A percentile compares a stretch with the other conserved stretches of the same genome.
phyloP scores from a whole-genome alignment of 2,797 vertebrate species.

The Melanotaenia pygmaea region DNA sequence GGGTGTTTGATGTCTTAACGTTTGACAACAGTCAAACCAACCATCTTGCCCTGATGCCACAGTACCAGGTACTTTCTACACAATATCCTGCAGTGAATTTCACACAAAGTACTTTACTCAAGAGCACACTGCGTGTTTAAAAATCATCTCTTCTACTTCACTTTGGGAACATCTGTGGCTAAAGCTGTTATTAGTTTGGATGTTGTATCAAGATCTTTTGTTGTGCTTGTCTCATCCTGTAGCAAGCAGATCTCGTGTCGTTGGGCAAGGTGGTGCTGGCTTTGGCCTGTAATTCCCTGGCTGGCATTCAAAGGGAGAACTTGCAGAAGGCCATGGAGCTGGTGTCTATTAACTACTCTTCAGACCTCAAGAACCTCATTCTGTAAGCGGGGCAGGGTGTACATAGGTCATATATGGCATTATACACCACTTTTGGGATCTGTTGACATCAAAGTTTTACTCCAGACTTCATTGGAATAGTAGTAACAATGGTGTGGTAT shows the following conservation, averaged over 20 bases:
- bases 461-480: neutral
- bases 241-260: slow-evolving; percentile 99
- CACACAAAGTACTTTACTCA: neutral
- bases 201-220: neutral
- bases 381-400: slow-evolving; percentile 82
- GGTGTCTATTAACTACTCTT: slow-evolving; percentile 99
- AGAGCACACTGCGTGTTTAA: neutral
- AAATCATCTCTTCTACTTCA: neutral
- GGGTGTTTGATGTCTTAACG: slow-evolving; percentile 98
- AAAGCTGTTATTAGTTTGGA: neutral
- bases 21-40: slow-evolving; percentile 99
- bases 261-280: slow-evolving; percentile 99
- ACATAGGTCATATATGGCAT: neutral
- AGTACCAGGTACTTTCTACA: slow-evolving; percentile 84
- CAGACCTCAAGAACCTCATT: slow-evolving; percentile 99
- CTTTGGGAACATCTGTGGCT: neutral
- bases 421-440: neutral
- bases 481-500: neutral
- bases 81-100: neutral
- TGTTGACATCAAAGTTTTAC: neutral
- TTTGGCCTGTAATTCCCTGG: slow-evolving; percentile 97
- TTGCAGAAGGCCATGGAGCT: slow-evolving; percentile 99
- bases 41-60: slow-evolving; percentile 98
- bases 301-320: slow-evolving; percentile 99
- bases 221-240: slow-evolving; percentile 24